Conservation (phyloP, 2,113 vertebrate genomes). For the Monarcha castaneiventris region DNA sequence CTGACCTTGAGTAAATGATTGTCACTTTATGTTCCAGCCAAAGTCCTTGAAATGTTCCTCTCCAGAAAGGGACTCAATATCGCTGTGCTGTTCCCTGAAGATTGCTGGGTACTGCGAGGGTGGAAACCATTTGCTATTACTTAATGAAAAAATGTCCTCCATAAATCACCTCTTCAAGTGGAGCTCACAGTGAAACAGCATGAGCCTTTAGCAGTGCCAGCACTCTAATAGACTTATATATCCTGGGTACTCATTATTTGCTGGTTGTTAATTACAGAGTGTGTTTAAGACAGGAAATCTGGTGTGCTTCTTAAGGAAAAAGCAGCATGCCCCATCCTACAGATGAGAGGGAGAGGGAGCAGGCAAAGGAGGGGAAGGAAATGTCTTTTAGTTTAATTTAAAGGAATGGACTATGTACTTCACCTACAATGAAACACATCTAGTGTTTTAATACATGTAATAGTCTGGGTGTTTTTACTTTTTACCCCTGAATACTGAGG, state of each 20-base stretch:
- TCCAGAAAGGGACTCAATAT: slow-evolving; percentile 51
- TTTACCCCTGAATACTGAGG: neutral
- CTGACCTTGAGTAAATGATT: slow-evolving; percentile 57
- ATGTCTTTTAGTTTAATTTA: neutral
- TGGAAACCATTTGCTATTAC: slow-evolving; percentile 69
- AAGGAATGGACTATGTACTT: neutral
- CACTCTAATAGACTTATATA: slow-evolving; percentile 69
- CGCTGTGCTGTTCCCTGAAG: slow-evolving; percentile 44
- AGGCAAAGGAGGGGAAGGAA: neutral
- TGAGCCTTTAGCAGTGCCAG: slow-evolving; percentile 67
- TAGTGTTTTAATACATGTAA: neutral
- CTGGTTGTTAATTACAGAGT: slow-evolving; percentile 65
- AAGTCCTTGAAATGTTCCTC: slow-evolving; percentile 58
- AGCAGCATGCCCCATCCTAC: slow-evolving; percentile 14
- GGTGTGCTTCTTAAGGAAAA: slow-evolving; percentile 53
- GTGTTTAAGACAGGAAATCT: slow-evolving; percentile 65
- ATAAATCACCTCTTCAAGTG: slow-evolving; percentile 72
- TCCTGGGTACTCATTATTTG: slow-evolving; percentile 65
- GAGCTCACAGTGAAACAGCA: slow-evolving; percentile 61
- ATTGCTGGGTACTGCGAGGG: slow-evolving; percentile 60
- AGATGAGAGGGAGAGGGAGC: neutral
- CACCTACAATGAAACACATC: neutral
- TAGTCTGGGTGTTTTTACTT: neutral
- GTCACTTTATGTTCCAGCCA: slow-evolving; percentile 55
- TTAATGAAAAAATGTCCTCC: slow-evolving; percentile 69